A percentile compares a stretch with the other conserved stretches of the same genome.
These are phyloP conservation scores for Amniataba percoides DNA, from an alignment of 2,797 vertebrate genomes.

Conservation along the genomic window DNA sequence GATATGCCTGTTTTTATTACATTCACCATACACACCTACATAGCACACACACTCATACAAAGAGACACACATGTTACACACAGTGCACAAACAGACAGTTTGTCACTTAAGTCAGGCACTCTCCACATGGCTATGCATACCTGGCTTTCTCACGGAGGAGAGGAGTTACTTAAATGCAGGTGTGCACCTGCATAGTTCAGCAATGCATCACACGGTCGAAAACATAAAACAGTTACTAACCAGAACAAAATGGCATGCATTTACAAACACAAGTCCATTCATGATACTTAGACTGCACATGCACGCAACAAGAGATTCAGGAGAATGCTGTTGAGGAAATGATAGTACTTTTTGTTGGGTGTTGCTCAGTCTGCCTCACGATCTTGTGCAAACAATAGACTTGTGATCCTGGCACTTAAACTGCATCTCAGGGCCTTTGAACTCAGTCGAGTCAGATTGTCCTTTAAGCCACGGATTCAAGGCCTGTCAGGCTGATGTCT, in stretches of 20 bases:
- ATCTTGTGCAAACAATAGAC: not conserved
- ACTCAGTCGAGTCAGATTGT: not conserved
- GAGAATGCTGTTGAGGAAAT: not conserved
- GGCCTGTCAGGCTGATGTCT: not conserved
- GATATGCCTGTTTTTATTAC: not conserved
- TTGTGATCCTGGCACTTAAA: not conserved
- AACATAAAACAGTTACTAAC: conserved; percentile 6
- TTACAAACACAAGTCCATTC: conserved; percentile 44
- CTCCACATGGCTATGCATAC: not conserved
- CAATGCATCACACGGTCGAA: conserved; percentile 6
- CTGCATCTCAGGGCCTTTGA: not conserved
- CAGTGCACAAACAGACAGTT: not conserved
- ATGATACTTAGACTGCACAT: conserved; percentile 35
- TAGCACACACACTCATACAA: not conserved
- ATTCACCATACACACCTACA: not conserved
- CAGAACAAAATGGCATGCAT: conserved; percentile 49
- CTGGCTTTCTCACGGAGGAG: not conserved
- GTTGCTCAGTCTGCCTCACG: not conserved
- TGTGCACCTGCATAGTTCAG: conserved; percentile 15
- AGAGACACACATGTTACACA: not conserved
- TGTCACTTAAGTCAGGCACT: not conserved
- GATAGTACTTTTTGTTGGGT: not conserved
- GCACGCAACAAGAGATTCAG: conserved; percentile 19
- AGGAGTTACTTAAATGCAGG: not conserved
- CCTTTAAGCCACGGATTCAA: not conserved